phyloP scores from a whole-genome alignment of 2,797 vertebrate species.

The Gallirallus australis region DNA sequence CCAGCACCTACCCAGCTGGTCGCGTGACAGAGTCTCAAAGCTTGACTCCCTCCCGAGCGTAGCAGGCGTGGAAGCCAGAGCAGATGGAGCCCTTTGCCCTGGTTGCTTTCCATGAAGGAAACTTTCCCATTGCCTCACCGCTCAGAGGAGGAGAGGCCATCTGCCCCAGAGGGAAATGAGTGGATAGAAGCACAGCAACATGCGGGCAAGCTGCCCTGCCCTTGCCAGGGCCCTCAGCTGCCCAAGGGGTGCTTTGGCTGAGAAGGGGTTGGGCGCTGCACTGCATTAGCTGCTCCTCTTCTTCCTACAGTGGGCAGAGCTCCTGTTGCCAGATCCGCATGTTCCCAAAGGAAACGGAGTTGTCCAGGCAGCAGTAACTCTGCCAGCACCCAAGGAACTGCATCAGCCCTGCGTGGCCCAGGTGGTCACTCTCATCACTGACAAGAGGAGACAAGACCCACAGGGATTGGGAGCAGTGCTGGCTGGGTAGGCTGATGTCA shows the following conservation, averaged over 20 bases:
- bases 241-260: background rate
- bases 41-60: fast-evolving
- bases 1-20: background rate
- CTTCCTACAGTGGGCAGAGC: background rate
- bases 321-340: background rate
- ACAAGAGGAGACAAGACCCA: background rate
- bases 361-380: fast-evolving
- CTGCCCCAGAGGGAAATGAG: background rate
- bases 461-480: fast-evolving
- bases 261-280: background rate
- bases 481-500: background rate
- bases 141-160: background rate
- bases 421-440: fast-evolving
- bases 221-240: background rate
- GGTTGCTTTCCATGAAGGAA: background rate
- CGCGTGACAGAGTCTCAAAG: background rate
- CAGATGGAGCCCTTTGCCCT: background rate
- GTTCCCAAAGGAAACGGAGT: background rate
- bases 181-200: background rate
- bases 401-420: background rate
- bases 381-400: background rate
- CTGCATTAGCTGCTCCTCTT: background rate
- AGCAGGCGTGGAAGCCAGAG: background rate
- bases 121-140: background rate
- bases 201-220: background rate